Base-by-base conservation (phyloP, 2,797 vertebrate species). In the Aotus griseimembra region DNA sequence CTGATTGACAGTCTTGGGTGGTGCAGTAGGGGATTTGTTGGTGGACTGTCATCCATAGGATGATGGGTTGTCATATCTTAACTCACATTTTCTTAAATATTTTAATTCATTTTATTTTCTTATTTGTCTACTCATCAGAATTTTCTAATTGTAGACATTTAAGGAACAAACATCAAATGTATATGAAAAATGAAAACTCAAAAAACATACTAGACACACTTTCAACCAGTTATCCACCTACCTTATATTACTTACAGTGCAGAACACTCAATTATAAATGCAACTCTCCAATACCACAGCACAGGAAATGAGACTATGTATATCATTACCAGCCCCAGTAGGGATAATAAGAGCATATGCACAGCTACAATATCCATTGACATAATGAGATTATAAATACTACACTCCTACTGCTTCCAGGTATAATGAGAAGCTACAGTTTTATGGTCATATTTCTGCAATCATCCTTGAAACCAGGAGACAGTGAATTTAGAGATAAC, bases 351-450 rank as follows among this genome's bases (percentile, higher is more conserved):
- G 90, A 94, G 93, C 94, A 88, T 97, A 94, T 80, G 84, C 83
- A 93, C 82, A 95, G 88, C 44, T 92, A 87, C 94, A 84, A 77
- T 96, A 84, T 96, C 94, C 50, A 96, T 82, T 96, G 97, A 93
- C 88, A 97, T 98, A 96, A 97, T 97, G 94, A 97, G 95, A 97
- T 97, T 97, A 97, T 97, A 98, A 98, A 96, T 98, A 97, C 88
- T 95, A 26, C n/a, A 93, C 83, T 95, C 94, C 86, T 96, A 94
- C 83, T 77, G 94, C 83, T 98, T 97, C 94, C 50, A 97, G 96
- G 96, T 96, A 26, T 95, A 97, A 98, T 98, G 95, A 94, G 90
- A 95, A 97, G 57, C 75, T 88, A 44, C 41, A 7, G 3, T 95
- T 96, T 97, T 90, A 95, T 90, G 79, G 57, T 73, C 90, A 8